Percentiles rank a stretch among this genome's conserved stretches.
These are phyloP conservation scores for Pandemis corylana DNA, from an alignment of 2,888 invertebrate genomes.

Conservation along the genomic window DNA sequence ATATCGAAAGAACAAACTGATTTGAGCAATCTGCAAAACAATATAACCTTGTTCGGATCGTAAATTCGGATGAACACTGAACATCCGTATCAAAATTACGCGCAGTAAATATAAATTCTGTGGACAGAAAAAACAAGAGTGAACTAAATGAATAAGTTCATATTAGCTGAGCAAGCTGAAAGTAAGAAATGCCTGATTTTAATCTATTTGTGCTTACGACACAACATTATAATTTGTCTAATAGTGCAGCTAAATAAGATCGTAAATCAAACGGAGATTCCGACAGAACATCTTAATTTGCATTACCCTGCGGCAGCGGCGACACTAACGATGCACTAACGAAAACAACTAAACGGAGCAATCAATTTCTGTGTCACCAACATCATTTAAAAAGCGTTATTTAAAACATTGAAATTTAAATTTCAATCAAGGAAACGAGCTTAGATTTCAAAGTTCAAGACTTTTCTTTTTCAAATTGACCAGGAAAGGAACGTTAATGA, in stretches of 20 bases:
- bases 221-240: constrained; percentile 30
- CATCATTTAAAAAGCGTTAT: constrained; percentile 66
- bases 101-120: constrained; percentile 20
- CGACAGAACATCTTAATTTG: constrained; percentile 78
- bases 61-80: constrained; percentile 52
- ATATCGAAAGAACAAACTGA: constrained; percentile 58
- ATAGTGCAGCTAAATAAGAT: constrained; percentile 62
- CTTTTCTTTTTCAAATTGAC: constrained; percentile 35
- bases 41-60: constrained; percentile 59
- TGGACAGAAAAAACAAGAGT: constrained; percentile 9
- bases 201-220: constrained; percentile 17
- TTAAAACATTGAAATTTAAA: constrained; percentile 63
- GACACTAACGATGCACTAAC: constrained; percentile 77
- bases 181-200: constrained; percentile 9
- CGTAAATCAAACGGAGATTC: constrained; percentile 75
- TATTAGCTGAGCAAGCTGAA: constrained; percentile 5
- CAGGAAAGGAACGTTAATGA: constrained; percentile 28
- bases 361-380: constrained; percentile 75
- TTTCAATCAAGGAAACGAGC: constrained; percentile 54
- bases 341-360: constrained; percentile 77
- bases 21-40: constrained; percentile 58
- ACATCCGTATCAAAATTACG: constrained; percentile 49
- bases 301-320: constrained; percentile 70
- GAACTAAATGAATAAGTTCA: not conserved
- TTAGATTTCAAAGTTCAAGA: constrained; percentile 34